phyloP scores from a whole-genome alignment of 2,113 vertebrate species.

The Copsychus sechellarum region DNA sequence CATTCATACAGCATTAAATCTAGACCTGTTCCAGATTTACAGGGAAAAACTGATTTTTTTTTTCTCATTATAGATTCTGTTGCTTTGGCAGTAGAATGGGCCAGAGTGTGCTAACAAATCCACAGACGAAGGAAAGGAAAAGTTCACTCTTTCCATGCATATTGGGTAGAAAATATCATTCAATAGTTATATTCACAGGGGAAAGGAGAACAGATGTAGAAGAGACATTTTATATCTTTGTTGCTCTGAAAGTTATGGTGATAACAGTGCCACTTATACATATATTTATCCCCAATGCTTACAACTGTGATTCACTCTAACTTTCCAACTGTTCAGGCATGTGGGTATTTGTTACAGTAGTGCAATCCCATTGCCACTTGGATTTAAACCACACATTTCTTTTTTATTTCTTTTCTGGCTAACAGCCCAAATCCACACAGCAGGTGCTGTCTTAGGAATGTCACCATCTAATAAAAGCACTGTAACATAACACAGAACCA shows the following conservation, averaged over 20 bases:
- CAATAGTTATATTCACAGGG: not conserved
- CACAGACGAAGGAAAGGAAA: not conserved
- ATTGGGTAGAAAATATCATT: not conserved
- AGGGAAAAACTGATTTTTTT: not conserved
- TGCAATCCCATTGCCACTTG: conserved; percentile 5
- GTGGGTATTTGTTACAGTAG: conserved; percentile 52
- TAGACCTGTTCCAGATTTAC: conserved; percentile 10
- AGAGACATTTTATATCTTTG: conserved; percentile 33
- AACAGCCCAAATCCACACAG: conserved; percentile 65
- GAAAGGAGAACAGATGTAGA: conserved; percentile 27
- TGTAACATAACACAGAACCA: conserved; percentile 70
- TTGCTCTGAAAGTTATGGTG: not conserved
- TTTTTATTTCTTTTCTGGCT: conserved; percentile 72
- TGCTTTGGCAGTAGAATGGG: not conserved
- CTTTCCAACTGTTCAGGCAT: conserved; percentile 53
- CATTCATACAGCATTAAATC: not conserved
- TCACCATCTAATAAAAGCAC: conserved; percentile 71
- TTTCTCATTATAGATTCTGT: not conserved
- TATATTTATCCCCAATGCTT: not conserved
- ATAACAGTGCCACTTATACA: not conserved
- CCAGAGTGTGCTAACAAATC: not conserved
- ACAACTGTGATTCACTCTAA: conserved; percentile 7
- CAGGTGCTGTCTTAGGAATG: conserved; percentile 76
- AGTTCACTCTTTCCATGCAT: not conserved
- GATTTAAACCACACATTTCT: conserved; percentile 54